Evolutionary conservation across 2,888 invertebrate genomes (phyloP).

Genomic region (Chalcosyrphus nemorum): DNA sequence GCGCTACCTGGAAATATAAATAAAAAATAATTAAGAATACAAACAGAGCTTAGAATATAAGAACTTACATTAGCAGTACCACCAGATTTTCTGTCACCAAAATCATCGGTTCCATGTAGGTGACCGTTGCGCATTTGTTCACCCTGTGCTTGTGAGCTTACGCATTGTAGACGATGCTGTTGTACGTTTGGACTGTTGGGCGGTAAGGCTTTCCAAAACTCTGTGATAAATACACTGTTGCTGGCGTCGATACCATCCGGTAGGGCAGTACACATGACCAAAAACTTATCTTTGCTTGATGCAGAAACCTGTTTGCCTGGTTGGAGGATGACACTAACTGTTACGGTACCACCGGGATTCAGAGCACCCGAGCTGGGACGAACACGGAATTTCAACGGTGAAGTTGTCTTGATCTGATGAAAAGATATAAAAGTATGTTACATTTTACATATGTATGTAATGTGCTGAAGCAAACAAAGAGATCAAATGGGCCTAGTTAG

Average conservation of each 20-base stretch:
- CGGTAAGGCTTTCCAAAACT: conserved; percentile 88
- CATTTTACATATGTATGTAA: background rate
- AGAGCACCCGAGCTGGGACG: conserved; percentile 93
- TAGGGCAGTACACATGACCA: conserved; percentile 91
- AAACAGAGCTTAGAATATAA: no score
- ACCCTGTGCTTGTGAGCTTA: conserved; percentile 40
- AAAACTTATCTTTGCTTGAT: conserved; percentile 91
- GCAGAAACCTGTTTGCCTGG: conserved; percentile 87
- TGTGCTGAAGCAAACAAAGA: no score
- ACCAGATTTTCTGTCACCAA: conserved; percentile 70
- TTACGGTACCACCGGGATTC: conserved; percentile 85
- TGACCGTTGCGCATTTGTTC: conserved; percentile 48
- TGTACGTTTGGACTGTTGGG: conserved; percentile 84
- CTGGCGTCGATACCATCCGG: conserved; percentile 84
- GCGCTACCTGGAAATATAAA: conserved; percentile 77
- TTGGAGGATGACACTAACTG: conserved; percentile 89
- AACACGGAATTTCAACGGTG: conserved; percentile 97
- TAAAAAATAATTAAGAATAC: no score
- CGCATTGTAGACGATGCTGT: conserved; percentile 88
- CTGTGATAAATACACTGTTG: conserved; percentile 85
- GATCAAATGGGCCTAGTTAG: no score
- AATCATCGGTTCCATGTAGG: conserved; percentile 81
- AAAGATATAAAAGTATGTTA: background rate
- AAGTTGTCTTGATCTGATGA: conserved; percentile 94
- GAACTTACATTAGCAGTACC: conserved; percentile 47